Evolutionary conservation across 2,113 vertebrate genomes (phyloP).

Genomic region (Entelurus aequoreus): DNA sequence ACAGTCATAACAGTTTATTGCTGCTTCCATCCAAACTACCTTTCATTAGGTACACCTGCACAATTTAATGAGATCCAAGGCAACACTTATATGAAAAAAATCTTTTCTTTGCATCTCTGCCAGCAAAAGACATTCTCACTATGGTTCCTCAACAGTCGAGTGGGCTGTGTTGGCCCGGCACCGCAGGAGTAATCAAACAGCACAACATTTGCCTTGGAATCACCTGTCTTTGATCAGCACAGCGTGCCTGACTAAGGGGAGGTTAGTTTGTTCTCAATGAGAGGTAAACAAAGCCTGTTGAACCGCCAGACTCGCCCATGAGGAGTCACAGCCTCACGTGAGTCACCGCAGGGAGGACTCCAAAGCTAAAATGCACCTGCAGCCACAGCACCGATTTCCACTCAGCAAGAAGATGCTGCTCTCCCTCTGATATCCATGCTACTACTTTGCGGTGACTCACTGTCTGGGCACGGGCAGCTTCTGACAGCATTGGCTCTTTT

Average conservation of each 20-base stretch:
- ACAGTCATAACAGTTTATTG: too few species aligned
- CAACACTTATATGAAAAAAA: too few species aligned
- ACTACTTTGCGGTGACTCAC: conserved; percentile 66
- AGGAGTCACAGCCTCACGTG: conserved; percentile 61
- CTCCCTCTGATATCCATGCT: conserved; percentile 23
- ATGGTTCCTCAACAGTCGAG: conserved; percentile 44
- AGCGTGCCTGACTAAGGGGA: conserved; percentile 80
- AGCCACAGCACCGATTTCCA: conserved; percentile 26
- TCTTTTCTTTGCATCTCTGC: neutral
- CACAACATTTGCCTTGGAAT: conserved; percentile 26
- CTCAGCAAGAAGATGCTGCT: conserved; percentile 33
- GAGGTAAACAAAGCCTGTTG: conserved; percentile 72
- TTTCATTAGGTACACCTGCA: too few species aligned
- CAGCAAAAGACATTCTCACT: neutral
- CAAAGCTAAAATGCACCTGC: conserved; percentile 59
- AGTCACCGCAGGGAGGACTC: conserved; percentile 33
- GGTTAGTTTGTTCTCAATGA: conserved; percentile 78
- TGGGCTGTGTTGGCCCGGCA: conserved; percentile 64
- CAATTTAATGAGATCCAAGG: too few species aligned
- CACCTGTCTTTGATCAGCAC: conserved; percentile 83
- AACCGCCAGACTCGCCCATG: conserved; percentile 57
- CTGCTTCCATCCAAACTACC: too few species aligned
- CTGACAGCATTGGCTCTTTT: conserved; percentile 38
- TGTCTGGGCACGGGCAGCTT: conserved; percentile 66
- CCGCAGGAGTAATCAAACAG: conserved; percentile 61